phyloP scores from a whole-genome alignment of 2,113 vertebrate species.

The Hippocampus guttulatus region DNA sequence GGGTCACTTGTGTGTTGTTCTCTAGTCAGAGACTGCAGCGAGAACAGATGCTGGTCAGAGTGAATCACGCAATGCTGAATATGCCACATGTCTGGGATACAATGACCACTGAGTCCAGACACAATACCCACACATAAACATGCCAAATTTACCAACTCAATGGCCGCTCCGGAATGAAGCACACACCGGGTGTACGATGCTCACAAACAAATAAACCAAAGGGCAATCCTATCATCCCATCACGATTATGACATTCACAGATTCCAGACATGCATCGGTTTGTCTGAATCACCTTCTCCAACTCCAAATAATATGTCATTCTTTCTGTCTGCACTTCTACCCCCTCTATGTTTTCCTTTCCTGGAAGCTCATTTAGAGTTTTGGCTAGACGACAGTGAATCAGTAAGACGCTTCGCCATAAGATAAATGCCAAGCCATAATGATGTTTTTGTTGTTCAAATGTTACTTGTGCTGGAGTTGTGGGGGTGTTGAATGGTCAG shows the following conservation, averaged over 20 bases:
- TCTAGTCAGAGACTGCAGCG: slow-evolving; percentile 53
- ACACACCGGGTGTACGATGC: slow-evolving; percentile 27
- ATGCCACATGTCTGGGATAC: slow-evolving; percentile 68
- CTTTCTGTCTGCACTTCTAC: slow-evolving; percentile 26
- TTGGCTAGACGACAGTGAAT: slow-evolving; percentile 62
- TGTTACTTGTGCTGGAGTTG: slow-evolving; percentile 20
- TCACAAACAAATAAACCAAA: slow-evolving; percentile 43
- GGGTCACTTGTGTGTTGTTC: slow-evolving; percentile 58
- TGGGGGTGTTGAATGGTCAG: slow-evolving; percentile 25
- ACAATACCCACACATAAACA: slow-evolving; percentile 68
- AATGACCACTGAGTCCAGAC: slow-evolving; percentile 59
- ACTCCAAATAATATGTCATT: slow-evolving; percentile 49
- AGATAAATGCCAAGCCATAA: slow-evolving; percentile 41
- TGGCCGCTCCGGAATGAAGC: slow-evolving; percentile 45
- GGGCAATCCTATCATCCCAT: slow-evolving; percentile 56
- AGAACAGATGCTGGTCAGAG: slow-evolving; percentile 63
- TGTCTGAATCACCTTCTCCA: slow-evolving; percentile 60
- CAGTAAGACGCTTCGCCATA: slow-evolving; percentile 42
- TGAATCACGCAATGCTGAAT: slow-evolving; percentile 62
- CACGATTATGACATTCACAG: slow-evolving; percentile 57
- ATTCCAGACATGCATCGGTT: slow-evolving; percentile 54
- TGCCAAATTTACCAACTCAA: slow-evolving; percentile 49
- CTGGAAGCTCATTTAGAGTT: slow-evolving; percentile 52
- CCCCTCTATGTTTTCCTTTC: slow-evolving; percentile 43
- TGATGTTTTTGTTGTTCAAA: slow-evolving; percentile 46